A percentile compares a stretch with the other conserved stretches of the same genome.
Evolutionary conservation across 1,140 invertebrate genomes (phyloP).

Genomic region (Dinoponera quadriceps): DNA sequence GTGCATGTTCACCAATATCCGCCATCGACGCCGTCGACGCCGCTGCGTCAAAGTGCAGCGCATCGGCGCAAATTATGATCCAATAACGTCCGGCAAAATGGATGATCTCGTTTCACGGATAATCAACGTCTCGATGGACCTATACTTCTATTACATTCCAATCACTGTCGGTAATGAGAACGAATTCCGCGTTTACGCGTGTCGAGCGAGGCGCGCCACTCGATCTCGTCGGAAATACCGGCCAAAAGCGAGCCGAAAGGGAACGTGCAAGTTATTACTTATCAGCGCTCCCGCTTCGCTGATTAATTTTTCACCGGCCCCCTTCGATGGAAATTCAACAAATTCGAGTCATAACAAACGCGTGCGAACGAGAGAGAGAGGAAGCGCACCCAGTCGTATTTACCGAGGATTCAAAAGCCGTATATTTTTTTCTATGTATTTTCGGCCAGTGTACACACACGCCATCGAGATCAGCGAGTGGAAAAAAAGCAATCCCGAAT

Average conservation of each 20-base stretch:
- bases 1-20: slow-evolving; percentile 64
- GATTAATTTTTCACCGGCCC: background rate
- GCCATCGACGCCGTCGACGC: slow-evolving; percentile 53
- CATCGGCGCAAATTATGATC: slow-evolving; percentile 67
- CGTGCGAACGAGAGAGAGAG: background rate
- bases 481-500: slow-evolving; percentile 71
- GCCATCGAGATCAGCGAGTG: slow-evolving; percentile 64
- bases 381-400: slow-evolving; percentile 32
- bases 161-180: slow-evolving; percentile 64
- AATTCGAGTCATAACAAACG: slow-evolving; percentile 59
- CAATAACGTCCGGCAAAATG: slow-evolving; percentile 65
- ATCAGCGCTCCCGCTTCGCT: background rate
- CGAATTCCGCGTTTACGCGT: slow-evolving; percentile 45
- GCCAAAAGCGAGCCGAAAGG: background rate
- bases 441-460: slow-evolving; percentile 64
- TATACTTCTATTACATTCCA: slow-evolving; percentile 67
- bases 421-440: slow-evolving; percentile 70
- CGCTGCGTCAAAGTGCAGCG: slow-evolving; percentile 62
- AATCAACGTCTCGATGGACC: slow-evolving; percentile 67
- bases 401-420: slow-evolving; percentile 62
- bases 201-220: no score
- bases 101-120: slow-evolving; percentile 70
- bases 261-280: slow-evolving; percentile 5
- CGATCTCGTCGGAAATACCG: background rate
- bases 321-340: slow-evolving; percentile 59